Base-by-base conservation (phyloP, 2,888 invertebrate species). In the Drosophila ustulata region DNA sequence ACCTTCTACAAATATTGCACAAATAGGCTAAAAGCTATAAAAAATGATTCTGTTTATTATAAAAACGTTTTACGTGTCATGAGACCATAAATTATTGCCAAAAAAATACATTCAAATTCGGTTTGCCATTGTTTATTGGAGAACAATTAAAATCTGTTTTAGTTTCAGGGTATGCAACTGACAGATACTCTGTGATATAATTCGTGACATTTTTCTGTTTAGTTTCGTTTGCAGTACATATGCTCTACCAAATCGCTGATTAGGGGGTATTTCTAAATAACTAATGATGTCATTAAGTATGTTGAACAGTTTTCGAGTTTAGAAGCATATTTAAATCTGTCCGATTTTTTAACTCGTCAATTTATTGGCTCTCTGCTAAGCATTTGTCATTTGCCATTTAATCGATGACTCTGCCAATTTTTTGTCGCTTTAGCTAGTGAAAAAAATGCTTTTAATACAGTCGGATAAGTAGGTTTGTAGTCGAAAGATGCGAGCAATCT, bases 301-400 rank as follows among this genome's bases (percentile, higher is more conserved):
- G 4, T 34, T 41, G 26, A 41, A 13, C 28, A 34, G 28, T 26
- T 61, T 56, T 49, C 46, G 28, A 56, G 13, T 49, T 67, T 26
- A 43, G 28, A 50, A 37, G 26, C 41, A 13, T 26, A 57, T 45
- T 50, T 51, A 76, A 72, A 49, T 59, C 25, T 47, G 28, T 13
- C 34, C 65, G 68, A 71, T 25, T 59, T 75, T 64, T 66, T 37
- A 68, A 66, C 57, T 47, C 43, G 30, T 65, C 47, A 61, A 88
- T 85, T 80, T 82, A 83, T 85, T 70, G 71, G 57, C 66, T 34
- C 13, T 53, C 23, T 55, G 47, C 34, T 43, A 41, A 71, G 30
- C 62, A 76, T 84, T 81, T 78, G 82, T 87, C 82, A 71, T 72
- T 82, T 75, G 77, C 75, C 80, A 80, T 80, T 88, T 85, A 79